phyloP scores from a whole-genome alignment of 2,888 invertebrate species.

The Chorisops tibialis region DNA sequence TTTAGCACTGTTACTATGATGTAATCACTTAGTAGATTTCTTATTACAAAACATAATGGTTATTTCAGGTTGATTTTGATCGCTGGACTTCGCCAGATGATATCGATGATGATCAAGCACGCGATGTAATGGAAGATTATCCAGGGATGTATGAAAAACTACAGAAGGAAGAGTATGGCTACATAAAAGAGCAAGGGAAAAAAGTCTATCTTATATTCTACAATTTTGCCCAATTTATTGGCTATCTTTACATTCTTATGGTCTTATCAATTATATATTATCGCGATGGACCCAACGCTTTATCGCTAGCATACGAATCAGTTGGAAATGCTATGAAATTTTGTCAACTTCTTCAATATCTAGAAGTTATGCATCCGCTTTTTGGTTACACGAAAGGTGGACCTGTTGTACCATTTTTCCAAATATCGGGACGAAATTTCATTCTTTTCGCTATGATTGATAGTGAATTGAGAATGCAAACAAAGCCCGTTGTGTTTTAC shows the following conservation, averaged over 20 bases:
- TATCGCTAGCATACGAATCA: slow-evolving; percentile 66
- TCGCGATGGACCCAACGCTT: slow-evolving; percentile 69
- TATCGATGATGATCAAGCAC: slow-evolving; percentile 57
- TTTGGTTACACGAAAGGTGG: slow-evolving; percentile 84
- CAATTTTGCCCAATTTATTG: slow-evolving; percentile 86
- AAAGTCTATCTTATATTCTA: slow-evolving; percentile 84
- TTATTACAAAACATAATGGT: too few relatives aligned
- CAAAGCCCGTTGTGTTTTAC: slow-evolving; percentile 81
- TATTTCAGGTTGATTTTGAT: slow-evolving; percentile 77
- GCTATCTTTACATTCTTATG: slow-evolving; percentile 71
- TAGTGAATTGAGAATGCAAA: slow-evolving; percentile 80
- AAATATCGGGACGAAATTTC: slow-evolving; percentile 75
- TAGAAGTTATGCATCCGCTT: slow-evolving; percentile 87
- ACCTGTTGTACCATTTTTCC: slow-evolving; percentile 67
- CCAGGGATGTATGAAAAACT: slow-evolving; percentile 70
- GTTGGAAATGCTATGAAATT: slow-evolving; percentile 77
- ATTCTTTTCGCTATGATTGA: slow-evolving; percentile 80
- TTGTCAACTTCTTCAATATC: slow-evolving; percentile 74
- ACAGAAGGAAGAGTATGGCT: slow-evolving; percentile 74
- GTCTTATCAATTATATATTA: slow-evolving; percentile 73
- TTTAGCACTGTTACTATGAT: too few relatives aligned
- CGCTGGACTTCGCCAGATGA: slow-evolving; percentile 77
- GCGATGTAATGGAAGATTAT: slow-evolving; percentile 74
- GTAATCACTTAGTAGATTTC: too few relatives aligned
- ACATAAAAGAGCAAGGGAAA: slow-evolving; percentile 71